Conservation (phyloP, 2,888 invertebrate species). For the Rhingia rostrata region DNA sequence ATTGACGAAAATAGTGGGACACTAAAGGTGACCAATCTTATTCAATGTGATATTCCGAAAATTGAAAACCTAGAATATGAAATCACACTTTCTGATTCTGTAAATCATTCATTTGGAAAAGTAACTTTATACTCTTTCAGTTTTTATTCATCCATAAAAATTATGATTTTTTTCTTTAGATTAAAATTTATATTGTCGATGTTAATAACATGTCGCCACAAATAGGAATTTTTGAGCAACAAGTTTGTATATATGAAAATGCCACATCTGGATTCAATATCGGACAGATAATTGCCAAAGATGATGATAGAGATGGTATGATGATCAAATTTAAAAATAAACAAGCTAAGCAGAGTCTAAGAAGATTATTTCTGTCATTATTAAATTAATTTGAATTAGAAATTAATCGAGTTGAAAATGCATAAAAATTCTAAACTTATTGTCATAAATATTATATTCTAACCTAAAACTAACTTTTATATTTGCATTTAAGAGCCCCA, state of each 20-base stretch:
- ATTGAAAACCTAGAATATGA: conserved; percentile 84
- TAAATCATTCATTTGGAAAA: conserved; percentile 79
- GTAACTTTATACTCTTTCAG: conserved; percentile 79
- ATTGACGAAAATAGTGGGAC: conserved; percentile 84
- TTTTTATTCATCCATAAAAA: conserved; percentile 20
- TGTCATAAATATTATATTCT: conserved; percentile 60
- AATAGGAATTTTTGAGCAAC: conserved; percentile 79
- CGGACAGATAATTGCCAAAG: conserved; percentile 82
- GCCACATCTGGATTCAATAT: conserved; percentile 79
- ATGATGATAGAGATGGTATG: conserved; percentile 86
- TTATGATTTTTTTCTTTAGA: conserved; percentile 81
- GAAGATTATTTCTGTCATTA: not conserved
- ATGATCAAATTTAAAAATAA: too few relatives aligned
- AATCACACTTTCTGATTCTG: conserved; percentile 84
- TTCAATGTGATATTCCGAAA: conserved; percentile 85
- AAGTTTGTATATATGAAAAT: conserved; percentile 84
- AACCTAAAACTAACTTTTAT: not conserved
- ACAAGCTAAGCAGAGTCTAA: not conserved
- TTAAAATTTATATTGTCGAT: conserved; percentile 85
- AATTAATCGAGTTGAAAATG: not conserved
- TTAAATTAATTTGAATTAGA: not conserved
- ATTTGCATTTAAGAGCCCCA: conserved; percentile 82
- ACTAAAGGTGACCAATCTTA: conserved; percentile 83
- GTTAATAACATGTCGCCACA: conserved; percentile 85
- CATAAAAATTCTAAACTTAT: not conserved